phyloP scores from a whole-genome alignment of 2,113 vertebrate species.

The Mionectes macconnelli region DNA sequence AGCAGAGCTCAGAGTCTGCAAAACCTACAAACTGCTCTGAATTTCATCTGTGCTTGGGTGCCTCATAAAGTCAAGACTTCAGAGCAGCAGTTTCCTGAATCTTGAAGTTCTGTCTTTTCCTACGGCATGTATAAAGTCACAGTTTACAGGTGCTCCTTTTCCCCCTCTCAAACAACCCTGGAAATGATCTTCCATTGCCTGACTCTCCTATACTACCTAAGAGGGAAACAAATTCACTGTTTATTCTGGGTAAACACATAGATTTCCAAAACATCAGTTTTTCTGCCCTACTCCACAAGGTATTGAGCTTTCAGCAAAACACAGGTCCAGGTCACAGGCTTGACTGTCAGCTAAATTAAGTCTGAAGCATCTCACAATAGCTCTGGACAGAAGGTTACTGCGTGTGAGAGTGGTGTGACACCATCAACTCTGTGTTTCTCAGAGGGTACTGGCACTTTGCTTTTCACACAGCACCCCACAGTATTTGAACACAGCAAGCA shows the following conservation, averaged over 20 bases:
- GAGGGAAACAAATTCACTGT: neutral
- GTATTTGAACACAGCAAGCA: neutral
- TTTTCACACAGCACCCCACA: neutral
- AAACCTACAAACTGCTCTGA: neutral
- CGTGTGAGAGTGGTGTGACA: fast-evolving
- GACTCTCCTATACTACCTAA: neutral
- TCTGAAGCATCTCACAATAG: neutral
- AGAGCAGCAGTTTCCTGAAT: neutral
- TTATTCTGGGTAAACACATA: neutral
- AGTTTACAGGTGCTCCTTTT: neutral
- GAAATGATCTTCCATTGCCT: neutral
- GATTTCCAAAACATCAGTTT: neutral
- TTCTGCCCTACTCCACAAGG: neutral
- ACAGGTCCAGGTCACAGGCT: neutral
- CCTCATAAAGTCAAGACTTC: neutral
- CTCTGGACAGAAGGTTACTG: neutral
- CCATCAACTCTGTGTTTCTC: neutral
- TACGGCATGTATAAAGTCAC: neutral
- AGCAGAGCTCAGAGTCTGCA: neutral
- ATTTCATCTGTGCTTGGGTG: neutral
- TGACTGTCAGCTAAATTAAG: neutral
- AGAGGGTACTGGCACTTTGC: neutral
- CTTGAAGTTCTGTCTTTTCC: neutral
- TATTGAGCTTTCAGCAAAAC: neutral
- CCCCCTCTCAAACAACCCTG: neutral